Conservation (phyloP, 2,113 vertebrate genomes). For the Myiopsitta monachus region DNA sequence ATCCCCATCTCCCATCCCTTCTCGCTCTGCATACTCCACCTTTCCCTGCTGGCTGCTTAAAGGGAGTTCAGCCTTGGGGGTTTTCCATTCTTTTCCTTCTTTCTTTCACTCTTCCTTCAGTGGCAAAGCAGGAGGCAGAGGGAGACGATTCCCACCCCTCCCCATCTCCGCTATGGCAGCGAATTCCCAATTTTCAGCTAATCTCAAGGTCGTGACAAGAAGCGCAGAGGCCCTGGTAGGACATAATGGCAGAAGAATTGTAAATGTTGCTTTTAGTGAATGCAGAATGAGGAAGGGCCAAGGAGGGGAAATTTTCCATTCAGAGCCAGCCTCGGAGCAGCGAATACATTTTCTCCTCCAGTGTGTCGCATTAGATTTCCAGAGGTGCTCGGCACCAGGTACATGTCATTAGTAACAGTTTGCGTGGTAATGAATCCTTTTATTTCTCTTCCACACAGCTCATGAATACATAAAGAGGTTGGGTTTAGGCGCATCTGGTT, state of each 20-base stretch:
- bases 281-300: conserved; percentile 85
- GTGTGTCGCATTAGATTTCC: conserved; percentile 99
- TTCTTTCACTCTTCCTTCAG: neutral
- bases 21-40: neutral
- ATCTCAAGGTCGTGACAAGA: conserved; percentile 89
- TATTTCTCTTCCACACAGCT: conserved; percentile 93
- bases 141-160: neutral
- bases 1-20: neutral
- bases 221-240: conserved; percentile 95
- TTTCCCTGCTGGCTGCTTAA: neutral
- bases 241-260: conserved; percentile 98
- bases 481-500: conserved; percentile 68
- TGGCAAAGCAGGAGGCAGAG: neutral
- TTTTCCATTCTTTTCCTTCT: neutral
- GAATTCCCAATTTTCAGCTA: conserved; percentile 97
- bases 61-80: neutral
- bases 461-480: conserved; percentile 97
- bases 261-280: conserved; percentile 93
- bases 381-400: conserved; percentile 97
- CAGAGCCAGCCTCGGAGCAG: conserved; percentile 71
- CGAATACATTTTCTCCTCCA: conserved; percentile 89
- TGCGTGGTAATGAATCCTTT: conserved; percentile 97
- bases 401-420: conserved; percentile 99
- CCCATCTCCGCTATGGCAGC: conserved; percentile 79
- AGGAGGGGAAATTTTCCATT: conserved; percentile 86